Evolutionary conservation across 2,113 vertebrate species (phyloP), one percentile per base, ranked within the genome.

Genomic region (Channa maculata): DNA sequence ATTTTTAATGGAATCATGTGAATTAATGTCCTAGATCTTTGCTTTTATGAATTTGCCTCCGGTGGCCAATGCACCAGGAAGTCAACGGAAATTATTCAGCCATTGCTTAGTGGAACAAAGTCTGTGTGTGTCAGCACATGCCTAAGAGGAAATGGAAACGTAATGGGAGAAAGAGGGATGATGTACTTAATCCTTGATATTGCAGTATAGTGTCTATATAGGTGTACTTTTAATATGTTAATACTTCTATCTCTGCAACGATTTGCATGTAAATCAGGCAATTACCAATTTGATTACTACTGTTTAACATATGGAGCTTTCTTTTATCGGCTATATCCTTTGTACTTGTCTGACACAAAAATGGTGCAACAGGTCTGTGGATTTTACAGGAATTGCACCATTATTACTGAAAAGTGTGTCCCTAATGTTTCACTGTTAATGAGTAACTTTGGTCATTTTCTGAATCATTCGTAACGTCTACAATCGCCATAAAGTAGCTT

Each of bases 21-120:
- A 92, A 92, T 91, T 91, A 88, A 90, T 92, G 91, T 83, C 79
- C 89, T 72, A 89, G 89, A 92, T 92, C 89, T 89, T 88, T 89
- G 87, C 81, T 91, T 91, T 89, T 87, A 85, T 88, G 80, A 91
- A 90, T 85, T 73, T 71, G 90, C 92, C 92, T 90, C 87, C 59
- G 87, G 91, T 92, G 87, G 85, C 79, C 75, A 8, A 65, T 80
- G 84, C 86, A 86, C 86, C 77, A 90, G 83, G 90, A 92, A 89
- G 89, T 87, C 84, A 81, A 76, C 80, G 82, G 83, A 91, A 90
- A 91, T 90, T 88, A 92, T 92, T 90, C 88, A 84, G 87, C 82
- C 62, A 39, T 37, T 75, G 84, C 88, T 86, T 67, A 9, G 84
- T 84, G 82, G 82, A 90, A 88, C 86, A 70, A 78, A 88, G 88